Percentiles rank a stretch among this genome's conserved stretches.
Evolutionary conservation across 2,113 vertebrate genomes (phyloP).

Genomic region (Protomyctophum bolini): DNA sequence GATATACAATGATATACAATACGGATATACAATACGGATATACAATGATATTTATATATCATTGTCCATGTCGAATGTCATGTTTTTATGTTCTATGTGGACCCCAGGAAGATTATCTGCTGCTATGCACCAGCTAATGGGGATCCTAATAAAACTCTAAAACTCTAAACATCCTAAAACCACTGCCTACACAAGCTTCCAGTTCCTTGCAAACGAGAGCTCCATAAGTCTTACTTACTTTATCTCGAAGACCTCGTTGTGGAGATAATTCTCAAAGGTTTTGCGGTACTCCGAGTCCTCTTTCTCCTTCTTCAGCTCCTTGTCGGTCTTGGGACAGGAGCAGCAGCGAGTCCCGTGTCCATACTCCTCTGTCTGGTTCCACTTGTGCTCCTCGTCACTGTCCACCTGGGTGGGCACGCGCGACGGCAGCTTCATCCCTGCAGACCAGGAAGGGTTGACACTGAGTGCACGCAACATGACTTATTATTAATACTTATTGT

Average conservation of each 20-base stretch:
- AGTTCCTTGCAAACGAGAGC: too few species aligned
- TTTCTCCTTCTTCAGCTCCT: conserved; percentile 92
- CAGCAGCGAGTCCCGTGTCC: conserved; percentile 83
- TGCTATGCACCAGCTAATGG: too few species aligned
- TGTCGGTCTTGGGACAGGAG: conserved; percentile 93
- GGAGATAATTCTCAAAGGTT: conserved; percentile 96
- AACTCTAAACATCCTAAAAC: neutral
- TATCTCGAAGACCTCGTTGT: conserved; percentile 95
- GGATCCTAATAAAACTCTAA: too few species aligned
- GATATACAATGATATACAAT: too few species aligned
- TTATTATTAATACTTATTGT: too few species aligned
- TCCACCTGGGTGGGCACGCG: conserved; percentile 88
- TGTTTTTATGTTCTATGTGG: too few species aligned
- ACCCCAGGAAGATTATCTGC: too few species aligned
- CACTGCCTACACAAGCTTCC: too few species aligned
- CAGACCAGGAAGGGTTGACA: neutral
- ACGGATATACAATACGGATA: too few species aligned
- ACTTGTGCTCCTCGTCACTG: conserved; percentile 82
- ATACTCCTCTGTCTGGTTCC: conserved; percentile 86
- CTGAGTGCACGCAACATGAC: too few species aligned
- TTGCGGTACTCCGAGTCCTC: conserved; percentile 94
- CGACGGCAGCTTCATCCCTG: conserved; percentile 91
- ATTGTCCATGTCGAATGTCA: too few species aligned
- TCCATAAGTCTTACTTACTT: conserved; percentile 77
- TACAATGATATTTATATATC: too few species aligned